Evolutionary conservation across 2,888 invertebrate species (phyloP).

Genomic region (Vannuccia rotundouncinata): DNA sequence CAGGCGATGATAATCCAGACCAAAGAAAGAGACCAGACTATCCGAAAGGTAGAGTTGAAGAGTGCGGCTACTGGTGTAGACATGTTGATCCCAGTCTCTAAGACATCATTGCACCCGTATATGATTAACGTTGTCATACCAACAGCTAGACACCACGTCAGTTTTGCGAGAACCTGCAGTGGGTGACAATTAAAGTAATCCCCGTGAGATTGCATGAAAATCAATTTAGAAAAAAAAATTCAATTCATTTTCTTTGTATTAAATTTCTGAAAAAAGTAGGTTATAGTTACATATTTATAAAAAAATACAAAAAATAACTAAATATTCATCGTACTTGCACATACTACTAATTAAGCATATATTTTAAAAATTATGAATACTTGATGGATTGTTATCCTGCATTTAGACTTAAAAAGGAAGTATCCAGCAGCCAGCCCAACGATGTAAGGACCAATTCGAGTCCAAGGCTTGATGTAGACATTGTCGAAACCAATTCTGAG

Average conservation of each 20-base stretch:
- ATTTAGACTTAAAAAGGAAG: conserved; percentile 47
- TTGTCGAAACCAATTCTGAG: conserved; percentile 40
- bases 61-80: not conserved
- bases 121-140: not conserved
- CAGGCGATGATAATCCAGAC: not conserved
- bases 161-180: not conserved
- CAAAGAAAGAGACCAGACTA: not conserved
- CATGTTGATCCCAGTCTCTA: not conserved
- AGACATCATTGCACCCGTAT: not conserved
- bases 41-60: not conserved
- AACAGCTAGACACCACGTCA: not conserved
- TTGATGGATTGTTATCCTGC: conserved; percentile 40
- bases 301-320: too few species aligned
- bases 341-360: too few species aligned
- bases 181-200: too few species aligned
- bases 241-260: too few species aligned
- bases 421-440: conserved; percentile 57
- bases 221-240: too few species aligned
- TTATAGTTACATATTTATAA: too few species aligned
- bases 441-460: conserved; percentile 57
- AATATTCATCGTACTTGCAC: too few species aligned
- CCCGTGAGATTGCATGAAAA: too few species aligned
- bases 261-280: too few species aligned
- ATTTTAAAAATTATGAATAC: too few species aligned
- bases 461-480: conserved; percentile 57